Evolutionary conservation across 2,888 invertebrate genomes (phyloP).

Genomic region (Drosophila histrio): DNA sequence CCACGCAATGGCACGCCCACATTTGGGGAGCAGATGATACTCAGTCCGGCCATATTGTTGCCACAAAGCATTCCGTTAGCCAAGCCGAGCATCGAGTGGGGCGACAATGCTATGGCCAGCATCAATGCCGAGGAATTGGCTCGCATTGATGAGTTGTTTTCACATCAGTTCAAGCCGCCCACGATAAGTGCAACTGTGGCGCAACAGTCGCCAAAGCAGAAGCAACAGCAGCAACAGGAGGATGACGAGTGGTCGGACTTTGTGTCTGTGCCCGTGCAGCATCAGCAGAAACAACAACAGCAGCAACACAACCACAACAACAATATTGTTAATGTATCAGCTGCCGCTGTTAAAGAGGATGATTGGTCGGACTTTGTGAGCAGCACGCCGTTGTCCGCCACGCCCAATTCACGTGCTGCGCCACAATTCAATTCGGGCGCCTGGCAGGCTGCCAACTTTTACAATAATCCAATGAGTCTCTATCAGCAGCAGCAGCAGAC

Average conservation of each 20-base stretch:
- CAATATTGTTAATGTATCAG: conserved; percentile 22
- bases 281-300: conserved; percentile 27
- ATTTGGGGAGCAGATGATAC: conserved; percentile 80
- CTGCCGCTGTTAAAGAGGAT: conserved; percentile 81
- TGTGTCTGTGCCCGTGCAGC: conserved; percentile 83
- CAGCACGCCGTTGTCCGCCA: conserved; percentile 80
- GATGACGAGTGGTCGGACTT: conserved; percentile 87
- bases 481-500: conserved; percentile 77
- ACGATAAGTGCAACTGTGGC: conserved; percentile 79
- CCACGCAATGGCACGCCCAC: conserved; percentile 70
- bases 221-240: conserved; percentile 55
- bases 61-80: conserved; percentile 80
- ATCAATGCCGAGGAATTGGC: conserved; percentile 83
- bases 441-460: conserved; percentile 83
- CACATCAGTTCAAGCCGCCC: conserved; percentile 69
- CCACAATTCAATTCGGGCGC: conserved; percentile 83
- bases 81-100: conserved; percentile 85
- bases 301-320: conserved; percentile 52
- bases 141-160: conserved; percentile 83
- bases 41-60: conserved; percentile 82
- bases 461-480: conserved; percentile 82
- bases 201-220: conserved; percentile 50
- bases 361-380: conserved; percentile 87
- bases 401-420: conserved; percentile 14
- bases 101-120: conserved; percentile 83